Conservation (phyloP, 2,113 vertebrate species). For the Nematolebias whitei region DNA sequence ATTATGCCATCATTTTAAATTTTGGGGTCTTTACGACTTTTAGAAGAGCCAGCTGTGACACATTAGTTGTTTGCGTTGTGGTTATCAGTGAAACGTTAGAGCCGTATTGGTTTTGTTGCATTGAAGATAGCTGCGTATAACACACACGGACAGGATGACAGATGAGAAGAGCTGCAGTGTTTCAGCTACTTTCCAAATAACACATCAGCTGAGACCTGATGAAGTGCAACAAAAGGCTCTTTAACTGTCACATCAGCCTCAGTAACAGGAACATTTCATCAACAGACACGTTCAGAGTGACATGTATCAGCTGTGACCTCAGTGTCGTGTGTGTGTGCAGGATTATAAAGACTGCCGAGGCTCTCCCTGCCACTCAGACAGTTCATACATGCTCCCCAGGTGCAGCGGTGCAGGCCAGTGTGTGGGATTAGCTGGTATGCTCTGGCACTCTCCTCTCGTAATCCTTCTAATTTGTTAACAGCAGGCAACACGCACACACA, state of each 20-base stretch:
- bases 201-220: neutral
- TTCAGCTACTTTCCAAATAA: neutral
- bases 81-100: too few relatives aligned
- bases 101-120: too few relatives aligned
- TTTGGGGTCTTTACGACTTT: too few relatives aligned
- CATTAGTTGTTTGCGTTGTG: too few relatives aligned
- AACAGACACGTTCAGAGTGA: neutral
- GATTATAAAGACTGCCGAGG: constrained; percentile 31
- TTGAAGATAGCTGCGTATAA: neutral
- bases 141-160: neutral
- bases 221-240: neutral
- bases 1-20: too few relatives aligned
- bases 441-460: constrained; percentile 76
- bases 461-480: constrained; percentile 82
- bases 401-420: constrained; percentile 70
- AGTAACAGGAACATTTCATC: neutral
- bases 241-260: neutral
- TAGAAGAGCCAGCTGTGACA: too few relatives aligned
- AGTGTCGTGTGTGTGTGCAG: constrained; percentile 22
- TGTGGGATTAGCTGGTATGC: constrained; percentile 68
- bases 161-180: neutral
- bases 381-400: constrained; percentile 46
- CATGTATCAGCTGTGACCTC: constrained; percentile 18
- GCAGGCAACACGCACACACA: constrained; percentile 57
- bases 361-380: constrained; percentile 7